Conservation (phyloP, 35 echinoderm and acorn worm species). For the Diadema setosum region DNA sequence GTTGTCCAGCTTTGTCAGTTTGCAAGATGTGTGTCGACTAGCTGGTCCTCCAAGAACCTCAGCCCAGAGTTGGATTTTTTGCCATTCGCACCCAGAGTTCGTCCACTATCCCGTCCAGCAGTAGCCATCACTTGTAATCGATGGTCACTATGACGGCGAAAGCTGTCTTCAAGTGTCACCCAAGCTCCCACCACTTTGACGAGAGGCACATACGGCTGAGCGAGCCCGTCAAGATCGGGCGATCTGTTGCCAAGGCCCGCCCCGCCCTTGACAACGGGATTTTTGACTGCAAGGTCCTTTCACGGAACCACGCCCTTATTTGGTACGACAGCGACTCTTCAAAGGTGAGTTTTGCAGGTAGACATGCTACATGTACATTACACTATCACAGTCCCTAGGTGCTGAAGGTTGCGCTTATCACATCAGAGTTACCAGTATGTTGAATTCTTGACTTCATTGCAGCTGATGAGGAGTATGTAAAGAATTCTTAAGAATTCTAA, state of each 20-base stretch:
- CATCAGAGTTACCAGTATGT: no score
- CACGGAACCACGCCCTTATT: conserved; percentile 90
- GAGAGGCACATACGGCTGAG: conserved; percentile 71
- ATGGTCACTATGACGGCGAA: conserved; percentile 80
- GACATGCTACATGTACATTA: neutral
- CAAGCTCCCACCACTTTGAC: conserved; percentile 94
- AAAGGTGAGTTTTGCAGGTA: conserved; percentile 78
- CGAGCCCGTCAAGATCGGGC: conserved; percentile 96
- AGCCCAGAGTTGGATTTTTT: no score
- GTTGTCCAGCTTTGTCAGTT: no score
- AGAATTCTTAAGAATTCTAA: no score
- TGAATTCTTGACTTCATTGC: no score
- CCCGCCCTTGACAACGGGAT: conserved; percentile 85
- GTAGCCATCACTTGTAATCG: conserved; percentile 25
- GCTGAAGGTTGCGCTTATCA: no score
- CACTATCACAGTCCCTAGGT: no score
- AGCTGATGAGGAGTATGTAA: no score
- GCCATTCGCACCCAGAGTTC: no score
- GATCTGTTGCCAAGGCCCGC: conserved; percentile 88
- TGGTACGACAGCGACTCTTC: conserved; percentile 74
- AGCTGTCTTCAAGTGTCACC: conserved; percentile 91
- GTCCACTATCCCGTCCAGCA: neutral
- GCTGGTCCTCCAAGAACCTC: no score
- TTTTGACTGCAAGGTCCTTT: conserved; percentile 98
- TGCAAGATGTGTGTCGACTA: no score